These are phyloP conservation scores for Peromyscus californicus DNA, from an alignment of 2,113 vertebrate genomes.

Conservation along the genomic window DNA sequence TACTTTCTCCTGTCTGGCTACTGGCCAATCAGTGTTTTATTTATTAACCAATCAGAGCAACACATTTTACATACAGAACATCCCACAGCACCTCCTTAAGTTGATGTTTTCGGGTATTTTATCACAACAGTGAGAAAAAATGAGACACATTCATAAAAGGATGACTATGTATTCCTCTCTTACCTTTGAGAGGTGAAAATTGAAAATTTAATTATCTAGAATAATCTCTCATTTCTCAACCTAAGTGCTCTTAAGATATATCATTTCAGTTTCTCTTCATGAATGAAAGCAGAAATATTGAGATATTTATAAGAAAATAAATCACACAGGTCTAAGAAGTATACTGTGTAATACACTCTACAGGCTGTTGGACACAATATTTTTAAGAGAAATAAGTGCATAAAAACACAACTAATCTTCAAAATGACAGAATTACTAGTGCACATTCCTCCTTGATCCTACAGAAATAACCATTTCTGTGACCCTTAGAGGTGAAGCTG, in stretches of 20 bases:
- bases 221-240: constrained; percentile 2
- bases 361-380: background rate
- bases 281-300: background rate
- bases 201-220: background rate
- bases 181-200: background rate
- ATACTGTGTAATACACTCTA: background rate
- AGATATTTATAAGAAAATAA: constrained; percentile 21
- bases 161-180: background rate
- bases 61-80: too few relatives aligned
- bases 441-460: background rate
- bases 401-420: constrained; percentile 54
- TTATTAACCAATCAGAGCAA: too few relatives aligned
- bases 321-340: constrained; percentile 23
- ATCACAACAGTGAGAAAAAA: too few relatives aligned
- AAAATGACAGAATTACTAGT: constrained; percentile 66
- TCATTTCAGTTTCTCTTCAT: constrained; percentile 8
- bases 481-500: constrained; percentile 30
- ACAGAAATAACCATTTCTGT: constrained; percentile 43
- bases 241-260: background rate
- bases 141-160: background rate
- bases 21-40: too few relatives aligned
- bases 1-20: too few relatives aligned
- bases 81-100: too few relatives aligned
- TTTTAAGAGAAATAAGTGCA: constrained; percentile 49
- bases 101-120: background rate